Evolutionary conservation across 2,797 vertebrate genomes (phyloP), one percentile per base, ranked within the genome.

Genomic region (Betta splendens): DNA sequence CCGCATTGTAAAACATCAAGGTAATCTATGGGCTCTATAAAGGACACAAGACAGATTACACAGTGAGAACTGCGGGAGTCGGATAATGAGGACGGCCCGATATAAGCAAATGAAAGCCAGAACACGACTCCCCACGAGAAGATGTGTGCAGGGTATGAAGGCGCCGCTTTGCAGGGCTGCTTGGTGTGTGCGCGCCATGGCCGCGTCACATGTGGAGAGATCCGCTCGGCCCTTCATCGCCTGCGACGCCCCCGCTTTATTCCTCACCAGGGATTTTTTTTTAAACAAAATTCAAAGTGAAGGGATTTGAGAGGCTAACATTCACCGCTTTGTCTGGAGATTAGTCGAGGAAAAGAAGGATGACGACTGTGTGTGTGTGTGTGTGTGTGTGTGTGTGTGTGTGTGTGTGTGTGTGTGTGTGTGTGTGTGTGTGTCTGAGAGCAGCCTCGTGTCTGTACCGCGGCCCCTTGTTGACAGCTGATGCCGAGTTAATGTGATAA

Each of bases 401-500:
- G 50, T 9, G 31, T 23, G 50, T 39, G 39, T 26, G 42, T 45
- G 25, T 53, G 57, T 43, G 25, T 32, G 13, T 53, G 64, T 49
- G 38, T 46, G 46, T 45, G 36, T 62, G 38, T 45, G 45, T 44
- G 51, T n/a, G 50, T 48, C 40, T 43, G 48, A 18, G 50, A 48
- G 31, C 5, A 40, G 59, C n/a, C n/a, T 45, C 40, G 9, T 52
- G 47, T 6, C 8, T 39, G 39, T 36, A 18, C 47, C 29, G 53
- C 45, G 65, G 69, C 46, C 66, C 69, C 81, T 79, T 79, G 81
- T 66, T 80, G 80, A 83, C 73, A 84, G 75, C 70, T 60, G 64
- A 79, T 61, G 66, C 80, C 74, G 76, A 79, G 69, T 76, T 82
- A 80, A 84, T 76, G 76, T 78, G 76, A 80, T 87, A 77, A 85